Evolutionary conservation across 2,113 vertebrate species (phyloP), one percentile per base, ranked within the genome.

Genomic region (Atrichornis clamosus): DNA sequence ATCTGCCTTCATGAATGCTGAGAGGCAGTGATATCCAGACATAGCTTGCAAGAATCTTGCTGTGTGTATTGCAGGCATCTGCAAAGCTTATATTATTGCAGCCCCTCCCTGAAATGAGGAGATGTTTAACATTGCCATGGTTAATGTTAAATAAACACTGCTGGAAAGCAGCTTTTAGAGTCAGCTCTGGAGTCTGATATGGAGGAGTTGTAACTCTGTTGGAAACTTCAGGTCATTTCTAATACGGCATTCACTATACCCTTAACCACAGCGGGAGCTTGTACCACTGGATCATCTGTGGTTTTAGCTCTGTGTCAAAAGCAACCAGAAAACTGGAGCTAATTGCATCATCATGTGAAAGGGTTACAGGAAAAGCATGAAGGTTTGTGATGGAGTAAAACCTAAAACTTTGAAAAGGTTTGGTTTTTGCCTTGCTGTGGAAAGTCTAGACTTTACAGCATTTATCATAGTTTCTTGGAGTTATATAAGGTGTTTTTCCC

Each of bases 401-500:
- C 4, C 32, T 53, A 23, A 21, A 68, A 15, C 35, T 70, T 94
- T 69, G 76, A 77, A 72, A 19, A 30, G 27, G 49, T 92, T 90
- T 56, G 4, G 76, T 81, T 82, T 95, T 84, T 73, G 53, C 35
- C 23, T 84, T 1, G 0, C 33, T 87, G 83, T 76, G 39, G 26
- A 49, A 96, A 85, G 46, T 91, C 39, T 46, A 37, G 24, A 39
- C 41, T 90, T 89, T 90, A 72, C 60, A 92, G 63, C 44, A 55
- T 94, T 84, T 84, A 58, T 76, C 37, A 44, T 41, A 47, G 70
- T 88, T 95, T 93, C 89, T 85, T 86, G 49, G 68, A 90, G 79
- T 95, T 96, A 96, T 58, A 55, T 95, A 96, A 94, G 73, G 49
- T 89, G 32, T 89, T 93, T 83, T 95, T 94, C 58, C 69, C 44